Percentiles rank a stretch among this genome's conserved stretches.
Evolutionary conservation across 2,113 vertebrate species (phyloP).

Genomic region (Lycaon pictus): DNA sequence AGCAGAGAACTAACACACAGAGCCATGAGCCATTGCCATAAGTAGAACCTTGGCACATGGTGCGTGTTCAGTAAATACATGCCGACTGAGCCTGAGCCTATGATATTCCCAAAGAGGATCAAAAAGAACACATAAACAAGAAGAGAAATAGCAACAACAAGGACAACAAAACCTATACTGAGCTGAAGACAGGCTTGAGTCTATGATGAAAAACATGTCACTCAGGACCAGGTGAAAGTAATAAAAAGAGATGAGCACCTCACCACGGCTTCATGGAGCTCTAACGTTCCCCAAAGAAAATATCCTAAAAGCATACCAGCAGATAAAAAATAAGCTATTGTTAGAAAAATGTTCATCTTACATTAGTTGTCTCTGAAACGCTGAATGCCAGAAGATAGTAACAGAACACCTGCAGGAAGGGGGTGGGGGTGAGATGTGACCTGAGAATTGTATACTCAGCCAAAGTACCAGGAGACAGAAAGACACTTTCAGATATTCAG

Average conservation of each 20-base stretch:
- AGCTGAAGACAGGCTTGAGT: neutral
- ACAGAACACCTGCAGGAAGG: neutral
- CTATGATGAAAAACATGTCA: neutral
- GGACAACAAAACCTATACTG: neutral
- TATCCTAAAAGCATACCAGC: neutral
- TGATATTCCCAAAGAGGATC: neutral
- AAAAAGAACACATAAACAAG: neutral
- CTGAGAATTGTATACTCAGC: neutral
- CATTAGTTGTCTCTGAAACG: neutral
- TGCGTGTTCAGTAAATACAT: neutral
- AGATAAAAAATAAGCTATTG: neutral
- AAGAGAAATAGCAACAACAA: neutral
- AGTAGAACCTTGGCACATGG: neutral
- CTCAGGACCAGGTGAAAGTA: neutral
- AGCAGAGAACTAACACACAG: neutral
- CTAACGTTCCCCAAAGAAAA: conserved; percentile 3
- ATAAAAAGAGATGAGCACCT: neutral
- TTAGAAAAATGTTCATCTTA: neutral
- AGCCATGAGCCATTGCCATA: neutral
- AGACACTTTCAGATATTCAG: neutral
- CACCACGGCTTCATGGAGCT: neutral
- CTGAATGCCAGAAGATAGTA: neutral
- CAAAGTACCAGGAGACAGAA: neutral
- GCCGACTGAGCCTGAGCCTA: neutral
- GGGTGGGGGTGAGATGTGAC: neutral